Conservation (phyloP, 1,140 invertebrate species). For the Parasteatoda tepidariorum region DNA sequence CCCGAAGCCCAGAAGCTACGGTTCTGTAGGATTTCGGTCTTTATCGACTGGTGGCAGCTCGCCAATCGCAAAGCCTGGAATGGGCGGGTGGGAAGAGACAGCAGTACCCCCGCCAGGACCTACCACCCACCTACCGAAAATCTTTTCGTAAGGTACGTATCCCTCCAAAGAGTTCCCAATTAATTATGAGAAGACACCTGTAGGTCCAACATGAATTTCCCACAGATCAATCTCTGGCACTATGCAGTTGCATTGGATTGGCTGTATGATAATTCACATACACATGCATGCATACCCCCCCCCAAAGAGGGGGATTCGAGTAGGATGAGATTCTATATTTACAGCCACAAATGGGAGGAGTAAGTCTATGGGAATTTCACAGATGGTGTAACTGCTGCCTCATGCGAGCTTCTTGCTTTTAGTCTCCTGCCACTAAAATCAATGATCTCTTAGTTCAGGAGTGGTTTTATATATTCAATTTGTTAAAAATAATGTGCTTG, state of each 20-base stretch:
- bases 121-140: background rate
- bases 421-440: slow-evolving; percentile 31
- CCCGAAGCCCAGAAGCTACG: slow-evolving; percentile 51
- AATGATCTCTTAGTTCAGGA: slow-evolving; percentile 37
- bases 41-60: slow-evolving; percentile 54
- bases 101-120: background rate
- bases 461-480: slow-evolving; percentile 37
- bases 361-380: slow-evolving; percentile 46
- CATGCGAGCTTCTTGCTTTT: slow-evolving; percentile 23
- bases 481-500: slow-evolving; percentile 11
- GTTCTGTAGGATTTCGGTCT: slow-evolving; percentile 25
- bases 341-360: slow-evolving; percentile 51
- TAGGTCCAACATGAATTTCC: slow-evolving; percentile 36
- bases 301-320: background rate
- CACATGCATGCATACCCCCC: slow-evolving; percentile 44
- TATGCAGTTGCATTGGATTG: slow-evolving; percentile 18
- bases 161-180: slow-evolving; percentile 51
- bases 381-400: slow-evolving; percentile 44
- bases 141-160: slow-evolving; percentile 43
- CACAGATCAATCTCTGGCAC: slow-evolving; percentile 59
- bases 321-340: slow-evolving; percentile 30
- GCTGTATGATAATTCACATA: slow-evolving; percentile 53
- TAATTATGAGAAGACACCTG: slow-evolving; percentile 56
- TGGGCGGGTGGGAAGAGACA: background rate
- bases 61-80: slow-evolving; percentile 45